Evolutionary conservation across 2,113 vertebrate species (phyloP).

Genomic region (Bagarius yarrelli): DNA sequence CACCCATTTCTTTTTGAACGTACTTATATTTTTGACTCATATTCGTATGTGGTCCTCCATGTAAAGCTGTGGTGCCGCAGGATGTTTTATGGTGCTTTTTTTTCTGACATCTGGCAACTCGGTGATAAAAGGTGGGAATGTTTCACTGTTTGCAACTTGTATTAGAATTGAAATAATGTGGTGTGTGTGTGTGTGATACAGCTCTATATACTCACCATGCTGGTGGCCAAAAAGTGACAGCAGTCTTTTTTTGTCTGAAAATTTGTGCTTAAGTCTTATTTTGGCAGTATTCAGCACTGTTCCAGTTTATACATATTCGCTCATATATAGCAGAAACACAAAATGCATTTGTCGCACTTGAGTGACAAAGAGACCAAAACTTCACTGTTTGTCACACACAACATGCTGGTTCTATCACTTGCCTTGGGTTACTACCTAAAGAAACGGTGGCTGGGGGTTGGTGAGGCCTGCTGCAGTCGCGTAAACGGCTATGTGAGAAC

Average conservation of each 20-base stretch:
- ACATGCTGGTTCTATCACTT: not conserved
- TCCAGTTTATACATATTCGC: not conserved
- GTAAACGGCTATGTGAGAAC: slow-evolving; percentile 11
- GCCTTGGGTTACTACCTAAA: slow-evolving; percentile 1
- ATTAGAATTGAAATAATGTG: not conserved
- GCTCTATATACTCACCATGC: not conserved
- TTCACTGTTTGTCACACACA: not conserved
- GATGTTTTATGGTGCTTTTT: not conserved
- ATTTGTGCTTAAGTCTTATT: not conserved
- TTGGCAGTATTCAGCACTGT: not conserved
- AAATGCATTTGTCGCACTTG: not conserved
- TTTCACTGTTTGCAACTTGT: not conserved
- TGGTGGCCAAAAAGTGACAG: not conserved
- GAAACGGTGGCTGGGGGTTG: not conserved
- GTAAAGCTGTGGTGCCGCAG: not conserved
- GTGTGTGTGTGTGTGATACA: not conserved
- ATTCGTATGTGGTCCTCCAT: not conserved
- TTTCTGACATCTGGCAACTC: not conserved
- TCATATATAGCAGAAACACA: not conserved
- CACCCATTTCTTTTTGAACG: not conserved
- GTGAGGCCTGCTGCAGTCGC: slow-evolving; percentile 7
- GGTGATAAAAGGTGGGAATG: not conserved
- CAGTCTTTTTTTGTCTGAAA: not conserved
- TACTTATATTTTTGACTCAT: not conserved
- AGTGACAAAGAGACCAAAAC: not conserved